phyloP scores from a whole-genome alignment of 2,888 invertebrate species.

The Nemapogon koenigi region DNA sequence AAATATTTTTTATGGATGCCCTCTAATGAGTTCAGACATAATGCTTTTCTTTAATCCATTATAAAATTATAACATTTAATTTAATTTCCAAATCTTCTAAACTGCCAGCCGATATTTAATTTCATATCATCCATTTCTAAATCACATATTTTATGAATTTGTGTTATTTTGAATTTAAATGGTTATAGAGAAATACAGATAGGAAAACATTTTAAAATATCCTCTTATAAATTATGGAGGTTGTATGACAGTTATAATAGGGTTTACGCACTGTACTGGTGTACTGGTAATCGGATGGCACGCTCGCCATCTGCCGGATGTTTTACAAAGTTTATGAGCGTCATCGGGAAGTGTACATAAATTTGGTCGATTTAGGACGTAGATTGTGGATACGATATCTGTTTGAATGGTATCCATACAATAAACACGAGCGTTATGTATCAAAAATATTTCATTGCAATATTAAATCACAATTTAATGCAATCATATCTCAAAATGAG shows the following conservation, averaged over 20 bases:
- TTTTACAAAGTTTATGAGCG: conserved; percentile 60
- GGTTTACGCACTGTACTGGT: conserved; percentile 18
- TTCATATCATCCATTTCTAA: too few relatives aligned
- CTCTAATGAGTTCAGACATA: conserved; percentile 17
- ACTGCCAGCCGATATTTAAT: too few relatives aligned
- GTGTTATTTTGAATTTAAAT: too few relatives aligned
- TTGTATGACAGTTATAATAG: too few relatives aligned
- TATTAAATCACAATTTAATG: too few relatives aligned
- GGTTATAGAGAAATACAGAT: too few relatives aligned
- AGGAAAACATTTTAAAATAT: too few relatives aligned
- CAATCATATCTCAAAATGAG: too few relatives aligned
- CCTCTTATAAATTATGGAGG: too few relatives aligned
- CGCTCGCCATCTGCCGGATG: conserved; percentile 56
- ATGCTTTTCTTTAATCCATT: conserved; percentile 15
- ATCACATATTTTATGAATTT: too few relatives aligned
- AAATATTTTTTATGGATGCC: too few relatives aligned
- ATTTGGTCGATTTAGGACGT: conserved; percentile 43
- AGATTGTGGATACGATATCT: conserved; percentile 32
- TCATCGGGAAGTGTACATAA: conserved; percentile 55
- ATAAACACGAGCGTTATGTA: neutral
- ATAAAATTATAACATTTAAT: conserved; percentile 8
- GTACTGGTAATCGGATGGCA: conserved; percentile 35
- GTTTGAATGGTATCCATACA: conserved; percentile 21
- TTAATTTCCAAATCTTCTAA: too few relatives aligned
- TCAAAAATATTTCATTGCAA: conserved; percentile 1